Percentiles rank a stretch among this genome's conserved stretches.
Evolutionary conservation across 2,888 invertebrate genomes (phyloP).

Genomic region (Tetragonula carbonaria): DNA sequence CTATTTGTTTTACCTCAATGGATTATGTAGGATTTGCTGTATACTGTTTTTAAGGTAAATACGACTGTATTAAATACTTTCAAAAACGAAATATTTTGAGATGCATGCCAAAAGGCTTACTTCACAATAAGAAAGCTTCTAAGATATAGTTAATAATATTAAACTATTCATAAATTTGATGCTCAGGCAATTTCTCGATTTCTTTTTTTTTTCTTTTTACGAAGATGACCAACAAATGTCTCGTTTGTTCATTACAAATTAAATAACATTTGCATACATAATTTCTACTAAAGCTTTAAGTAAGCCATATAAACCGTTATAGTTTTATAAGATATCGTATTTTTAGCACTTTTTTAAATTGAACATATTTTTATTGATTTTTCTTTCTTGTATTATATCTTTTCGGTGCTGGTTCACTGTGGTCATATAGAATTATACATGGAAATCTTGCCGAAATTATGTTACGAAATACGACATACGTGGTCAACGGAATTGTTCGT

Average conservation of each 20-base stretch:
- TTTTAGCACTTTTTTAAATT: conserved; percentile 60
- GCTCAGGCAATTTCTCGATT: conserved; percentile 30
- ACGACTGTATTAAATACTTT: conserved; percentile 33
- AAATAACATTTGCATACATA: conserved; percentile 25
- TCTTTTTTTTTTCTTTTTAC: not conserved
- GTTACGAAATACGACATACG: conserved; percentile 24
- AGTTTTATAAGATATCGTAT: conserved; percentile 56
- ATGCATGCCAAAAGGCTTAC: conserved; percentile 41
- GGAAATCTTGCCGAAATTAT: conserved; percentile 51
- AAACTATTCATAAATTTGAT: conserved; percentile 38
- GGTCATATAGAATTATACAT: conserved; percentile 43
- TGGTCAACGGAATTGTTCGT: conserved; percentile 48
- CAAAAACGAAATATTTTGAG: conserved; percentile 41
- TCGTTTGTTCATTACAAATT: conserved; percentile 27
- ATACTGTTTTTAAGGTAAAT: conserved; percentile 44
- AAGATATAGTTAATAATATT: conserved; percentile 40
- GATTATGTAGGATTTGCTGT: conserved; percentile 45
- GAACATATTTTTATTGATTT: conserved; percentile 53
- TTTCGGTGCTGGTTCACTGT: conserved; percentile 69
- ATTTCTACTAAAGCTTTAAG: conserved; percentile 59
- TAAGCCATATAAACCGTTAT: conserved; percentile 47
- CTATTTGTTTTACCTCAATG: conserved; percentile 53
- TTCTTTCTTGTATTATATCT: conserved; percentile 44
- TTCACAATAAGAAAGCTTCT: conserved; percentile 47
- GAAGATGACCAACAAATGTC: not conserved